Conservation (phyloP, 2,888 invertebrate genomes). For the Horisme vitalbata region DNA sequence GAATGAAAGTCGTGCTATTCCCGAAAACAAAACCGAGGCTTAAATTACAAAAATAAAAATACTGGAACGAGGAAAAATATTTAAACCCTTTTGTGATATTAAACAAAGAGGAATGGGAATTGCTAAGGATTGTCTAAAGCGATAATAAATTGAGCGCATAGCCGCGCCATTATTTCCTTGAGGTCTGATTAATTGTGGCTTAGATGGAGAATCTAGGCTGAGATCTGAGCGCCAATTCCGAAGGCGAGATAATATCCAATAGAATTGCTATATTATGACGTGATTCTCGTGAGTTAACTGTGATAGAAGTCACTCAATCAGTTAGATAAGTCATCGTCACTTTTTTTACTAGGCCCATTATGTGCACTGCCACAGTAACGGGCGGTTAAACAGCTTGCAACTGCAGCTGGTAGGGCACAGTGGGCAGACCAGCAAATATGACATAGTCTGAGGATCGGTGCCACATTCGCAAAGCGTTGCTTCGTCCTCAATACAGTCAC, state of each 20-base stretch:
- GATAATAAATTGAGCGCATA: constrained; percentile 56
- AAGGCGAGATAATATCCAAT: constrained; percentile 1
- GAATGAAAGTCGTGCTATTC: constrained; percentile 26
- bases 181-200: constrained; percentile 48
- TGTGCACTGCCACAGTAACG: too few relatives aligned
- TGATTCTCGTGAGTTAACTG: neutral
- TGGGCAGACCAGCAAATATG: too few relatives aligned
- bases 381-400: too few relatives aligned
- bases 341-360: too few relatives aligned
- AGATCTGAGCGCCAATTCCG: too few relatives aligned
- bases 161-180: constrained; percentile 48
- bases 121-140: constrained; percentile 46
- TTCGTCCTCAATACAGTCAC: too few relatives aligned
- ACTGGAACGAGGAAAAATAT: constrained; percentile 37
- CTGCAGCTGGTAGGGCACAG: too few relatives aligned
- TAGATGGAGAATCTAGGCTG: constrained; percentile 31
- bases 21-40: constrained; percentile 30
- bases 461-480: too few relatives aligned
- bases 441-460: too few relatives aligned
- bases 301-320: too few relatives aligned
- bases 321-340: neutral
- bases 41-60: constrained; percentile 34
- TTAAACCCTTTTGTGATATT: constrained; percentile 51
- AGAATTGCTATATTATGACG: neutral
- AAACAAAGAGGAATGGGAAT: constrained; percentile 52